Evolutionary conservation across 1,140 invertebrate species (phyloP).

Genomic region (Paracyclopina nana): DNA sequence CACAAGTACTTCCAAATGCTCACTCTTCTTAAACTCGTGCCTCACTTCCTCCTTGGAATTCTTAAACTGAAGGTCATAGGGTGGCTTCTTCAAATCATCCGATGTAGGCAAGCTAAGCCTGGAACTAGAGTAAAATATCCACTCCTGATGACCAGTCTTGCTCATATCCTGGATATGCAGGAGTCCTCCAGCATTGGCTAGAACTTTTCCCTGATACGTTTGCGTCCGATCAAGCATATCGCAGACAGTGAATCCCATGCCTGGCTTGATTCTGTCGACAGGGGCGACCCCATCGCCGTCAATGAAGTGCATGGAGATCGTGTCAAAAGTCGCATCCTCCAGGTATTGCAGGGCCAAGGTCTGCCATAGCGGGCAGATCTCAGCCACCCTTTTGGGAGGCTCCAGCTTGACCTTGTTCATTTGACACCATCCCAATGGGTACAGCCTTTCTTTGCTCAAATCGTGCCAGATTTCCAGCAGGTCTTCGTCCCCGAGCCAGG

Average conservation of each 20-base stretch:
- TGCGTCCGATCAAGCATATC: not conserved
- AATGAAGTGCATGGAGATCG: slow-evolving; percentile 11
- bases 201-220: not conserved
- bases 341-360: slow-evolving; percentile 2
- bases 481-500: not conserved
- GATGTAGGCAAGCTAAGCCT: too few species aligned
- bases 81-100: too few species aligned
- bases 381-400: not conserved
- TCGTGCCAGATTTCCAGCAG: not conserved
- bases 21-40: too few species aligned
- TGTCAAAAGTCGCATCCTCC: slow-evolving; percentile 9
- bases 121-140: too few species aligned
- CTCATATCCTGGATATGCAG: not conserved
- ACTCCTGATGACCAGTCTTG: too few species aligned
- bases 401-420: slow-evolving; percentile 4
- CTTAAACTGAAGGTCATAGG: too few species aligned
- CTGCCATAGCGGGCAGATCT: not conserved
- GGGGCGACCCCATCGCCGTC: slow-evolving; percentile 1
- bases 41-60: too few species aligned
- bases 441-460: slow-evolving; percentile 2
- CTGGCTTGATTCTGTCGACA: not conserved
- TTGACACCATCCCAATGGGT: slow-evolving; percentile 11
- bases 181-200: slow-evolving; percentile 5
- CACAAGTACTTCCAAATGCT: too few species aligned
- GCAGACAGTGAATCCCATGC: not conserved